These are phyloP conservation scores for Heterotilapia buettikoferi DNA, from an alignment of 2,113 vertebrate genomes.

Conservation along the genomic window DNA sequence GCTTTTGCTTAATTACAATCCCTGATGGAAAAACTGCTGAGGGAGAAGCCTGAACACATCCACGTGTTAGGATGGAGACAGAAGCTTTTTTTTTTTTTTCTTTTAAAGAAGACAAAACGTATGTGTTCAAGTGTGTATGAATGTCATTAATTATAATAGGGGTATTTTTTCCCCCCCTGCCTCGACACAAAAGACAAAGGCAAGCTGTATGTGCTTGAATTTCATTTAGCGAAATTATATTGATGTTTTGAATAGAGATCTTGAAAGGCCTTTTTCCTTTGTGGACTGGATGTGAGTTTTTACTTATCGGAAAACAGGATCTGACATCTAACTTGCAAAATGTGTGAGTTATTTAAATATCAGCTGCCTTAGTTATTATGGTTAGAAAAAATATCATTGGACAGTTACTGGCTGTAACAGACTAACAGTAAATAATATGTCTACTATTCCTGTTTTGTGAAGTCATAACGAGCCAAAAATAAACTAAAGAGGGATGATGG, in stretches of 20 bases:
- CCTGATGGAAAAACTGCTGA: slow-evolving; percentile 55
- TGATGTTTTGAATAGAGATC: neutral
- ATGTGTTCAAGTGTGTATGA: slow-evolving; percentile 34
- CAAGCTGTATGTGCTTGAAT: neutral
- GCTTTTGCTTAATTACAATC: slow-evolving; percentile 66
- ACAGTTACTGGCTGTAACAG: neutral
- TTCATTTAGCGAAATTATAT: slow-evolving; percentile 17
- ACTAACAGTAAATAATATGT: neutral
- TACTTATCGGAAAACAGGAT: slow-evolving; percentile 5
- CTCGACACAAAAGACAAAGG: neutral
- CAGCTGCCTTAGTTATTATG: neutral
- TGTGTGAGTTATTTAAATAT: slow-evolving; percentile 38
- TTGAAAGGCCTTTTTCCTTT: neutral
- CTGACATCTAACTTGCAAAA: slow-evolving; percentile 41
- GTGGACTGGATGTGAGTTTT: neutral
- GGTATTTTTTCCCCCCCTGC: neutral
- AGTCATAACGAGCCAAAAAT: neutral
- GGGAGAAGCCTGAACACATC: slow-evolving; percentile 21
- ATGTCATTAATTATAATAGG: slow-evolving; percentile 21
- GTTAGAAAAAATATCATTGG: neutral
- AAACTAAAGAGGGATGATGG: neutral
- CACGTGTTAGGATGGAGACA: neutral
- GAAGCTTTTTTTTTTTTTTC: neutral
- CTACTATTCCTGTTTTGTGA: neutral
- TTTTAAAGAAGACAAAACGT: neutral